Evolutionary conservation across 2,797 vertebrate genomes (phyloP).

Genomic region (Eospalax fontanierii): DNA sequence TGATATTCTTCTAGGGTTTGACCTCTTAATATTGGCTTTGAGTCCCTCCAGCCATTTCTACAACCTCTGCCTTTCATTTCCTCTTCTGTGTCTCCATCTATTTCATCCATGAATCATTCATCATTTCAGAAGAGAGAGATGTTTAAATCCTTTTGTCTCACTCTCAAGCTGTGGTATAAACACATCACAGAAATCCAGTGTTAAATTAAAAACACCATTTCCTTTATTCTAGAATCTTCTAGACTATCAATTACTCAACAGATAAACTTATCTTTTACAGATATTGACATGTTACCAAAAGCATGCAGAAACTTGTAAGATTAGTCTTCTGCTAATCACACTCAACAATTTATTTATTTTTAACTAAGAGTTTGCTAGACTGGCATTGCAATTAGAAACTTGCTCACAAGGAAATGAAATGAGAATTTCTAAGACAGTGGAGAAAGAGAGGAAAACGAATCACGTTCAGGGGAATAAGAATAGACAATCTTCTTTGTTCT

Average conservation of each 20-base stretch:
- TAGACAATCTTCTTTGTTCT: not conserved
- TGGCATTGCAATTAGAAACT: not conserved
- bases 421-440: not conserved
- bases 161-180: slow-evolving; percentile 30
- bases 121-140: slow-evolving; percentile 32
- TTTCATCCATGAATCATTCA: slow-evolving; percentile 30
- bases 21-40: not conserved
- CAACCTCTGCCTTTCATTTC: slow-evolving; percentile 1
- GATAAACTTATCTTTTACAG: slow-evolving; percentile 15
- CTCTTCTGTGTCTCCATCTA: not conserved
- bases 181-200: not conserved
- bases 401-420: not conserved
- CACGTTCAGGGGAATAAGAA: not conserved
- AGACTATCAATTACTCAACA: slow-evolving; percentile 14
- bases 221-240: not conserved
- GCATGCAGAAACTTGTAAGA: not conserved
- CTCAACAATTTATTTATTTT: not conserved
- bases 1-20: not conserved
- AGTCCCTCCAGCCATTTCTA: not conserved
- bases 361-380: not conserved
- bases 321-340: not conserved
- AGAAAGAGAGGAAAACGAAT: not conserved
- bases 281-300: not conserved
- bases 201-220: not conserved
- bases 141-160: slow-evolving; percentile 7